Percentiles rank a stretch among this genome's conserved stretches.
phyloP scores from a whole-genome alignment of 2,113 vertebrate genomes.

The Petaurus breviceps region DNA sequence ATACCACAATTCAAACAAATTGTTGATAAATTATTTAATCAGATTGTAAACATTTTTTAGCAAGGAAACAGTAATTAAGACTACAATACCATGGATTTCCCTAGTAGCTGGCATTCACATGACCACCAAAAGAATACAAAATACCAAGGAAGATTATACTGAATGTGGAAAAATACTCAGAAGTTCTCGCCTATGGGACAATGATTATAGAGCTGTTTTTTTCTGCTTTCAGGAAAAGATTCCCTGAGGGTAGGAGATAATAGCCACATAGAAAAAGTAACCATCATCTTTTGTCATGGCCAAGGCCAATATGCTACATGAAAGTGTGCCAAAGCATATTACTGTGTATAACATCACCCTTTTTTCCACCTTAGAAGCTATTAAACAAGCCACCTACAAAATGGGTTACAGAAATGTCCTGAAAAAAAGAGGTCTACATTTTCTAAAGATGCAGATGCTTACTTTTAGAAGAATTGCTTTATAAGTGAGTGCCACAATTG shows the following conservation, averaged over 20 bases:
- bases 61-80: neutral
- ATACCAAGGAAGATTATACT: neutral
- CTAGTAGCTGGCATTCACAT: neutral
- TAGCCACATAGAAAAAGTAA: neutral
- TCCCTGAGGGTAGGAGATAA: neutral
- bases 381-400: slow-evolving; percentile 28
- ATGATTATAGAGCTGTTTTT: neutral
- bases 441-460: slow-evolving; percentile 50
- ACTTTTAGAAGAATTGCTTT: slow-evolving; percentile 55
- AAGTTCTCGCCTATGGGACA: neutral
- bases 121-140: neutral
- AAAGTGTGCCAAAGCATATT: neutral
- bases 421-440: slow-evolving; percentile 1
- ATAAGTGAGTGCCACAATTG: slow-evolving; percentile 52
- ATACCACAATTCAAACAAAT: slow-evolving; percentile 22
- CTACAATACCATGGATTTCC: neutral
- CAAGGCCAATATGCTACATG: neutral
- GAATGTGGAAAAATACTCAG: neutral
- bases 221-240: neutral
- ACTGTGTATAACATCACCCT: neutral
- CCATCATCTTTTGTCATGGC: neutral
- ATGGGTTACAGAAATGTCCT: slow-evolving; percentile 22
- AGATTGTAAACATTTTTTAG: neutral
- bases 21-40: slow-evolving; percentile 42
- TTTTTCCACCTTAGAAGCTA: slow-evolving; percentile 4